A percentile compares a stretch with the other conserved stretches of the same genome.
Conservation (phyloP, 2,888 invertebrate species). For the Acanthosepion pharaonis region DNA sequence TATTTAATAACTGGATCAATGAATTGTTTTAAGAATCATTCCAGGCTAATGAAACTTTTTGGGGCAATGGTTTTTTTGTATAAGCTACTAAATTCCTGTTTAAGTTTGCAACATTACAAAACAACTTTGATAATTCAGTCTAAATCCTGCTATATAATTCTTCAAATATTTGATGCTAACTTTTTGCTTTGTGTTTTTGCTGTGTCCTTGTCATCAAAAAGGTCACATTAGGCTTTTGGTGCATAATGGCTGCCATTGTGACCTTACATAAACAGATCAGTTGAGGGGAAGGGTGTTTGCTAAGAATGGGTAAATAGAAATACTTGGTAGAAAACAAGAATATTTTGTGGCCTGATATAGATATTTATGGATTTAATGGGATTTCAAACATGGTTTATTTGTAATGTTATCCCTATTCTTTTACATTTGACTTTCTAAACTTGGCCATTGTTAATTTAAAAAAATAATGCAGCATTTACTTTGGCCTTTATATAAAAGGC, state of each 20-base stretch:
- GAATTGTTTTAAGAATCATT: no score
- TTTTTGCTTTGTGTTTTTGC: neutral
- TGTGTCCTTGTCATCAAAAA: neutral
- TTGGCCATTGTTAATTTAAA: neutral
- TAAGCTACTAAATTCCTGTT: no score
- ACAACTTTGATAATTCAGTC: neutral
- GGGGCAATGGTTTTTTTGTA: no score
- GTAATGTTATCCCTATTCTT: neutral
- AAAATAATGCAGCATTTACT: no score
- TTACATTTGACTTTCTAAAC: neutral
- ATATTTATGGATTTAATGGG: neutral
- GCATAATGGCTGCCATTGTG: neutral
- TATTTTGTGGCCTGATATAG: neutral
- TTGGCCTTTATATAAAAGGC: no score
- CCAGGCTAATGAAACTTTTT: no score
- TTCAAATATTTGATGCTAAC: neutral
- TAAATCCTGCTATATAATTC: neutral
- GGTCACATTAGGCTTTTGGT: neutral
- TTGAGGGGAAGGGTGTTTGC: neutral
- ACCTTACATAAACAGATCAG: neutral
- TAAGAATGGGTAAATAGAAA: neutral
- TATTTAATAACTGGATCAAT: no score
- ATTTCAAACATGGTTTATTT: neutral
- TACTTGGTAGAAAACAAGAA: neutral
- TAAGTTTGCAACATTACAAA: neutral